Conservation (phyloP, 2,888 invertebrate genomes). For the Euclidia mi region DNA sequence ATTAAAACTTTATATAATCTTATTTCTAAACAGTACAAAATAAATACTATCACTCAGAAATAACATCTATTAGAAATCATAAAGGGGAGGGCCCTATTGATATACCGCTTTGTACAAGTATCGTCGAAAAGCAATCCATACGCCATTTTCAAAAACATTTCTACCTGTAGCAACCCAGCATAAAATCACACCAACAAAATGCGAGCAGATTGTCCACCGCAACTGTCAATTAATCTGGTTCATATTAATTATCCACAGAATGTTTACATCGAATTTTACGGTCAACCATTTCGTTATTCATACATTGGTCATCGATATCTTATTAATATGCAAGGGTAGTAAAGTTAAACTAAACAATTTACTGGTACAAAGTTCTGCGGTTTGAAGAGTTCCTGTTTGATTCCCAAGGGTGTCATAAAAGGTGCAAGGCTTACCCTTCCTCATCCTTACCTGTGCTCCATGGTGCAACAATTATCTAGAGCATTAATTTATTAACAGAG, state of each 20-base stretch:
- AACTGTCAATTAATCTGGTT: not conserved
- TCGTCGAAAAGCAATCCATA: too few species aligned
- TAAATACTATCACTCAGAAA: too few species aligned
- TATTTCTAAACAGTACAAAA: too few species aligned
- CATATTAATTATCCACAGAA: not conserved
- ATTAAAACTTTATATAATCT: too few species aligned
- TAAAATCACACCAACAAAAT: not conserved
- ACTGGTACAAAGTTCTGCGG: too few species aligned
- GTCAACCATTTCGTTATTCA: conserved; percentile 6
- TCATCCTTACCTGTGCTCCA: not conserved
- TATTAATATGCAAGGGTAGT: conserved; percentile 10
- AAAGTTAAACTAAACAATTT: too few species aligned
- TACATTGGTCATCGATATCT: conserved; percentile 5
- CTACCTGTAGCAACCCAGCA: too few species aligned
- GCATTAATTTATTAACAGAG: not conserved
- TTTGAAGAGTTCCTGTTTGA: conserved; percentile 5
- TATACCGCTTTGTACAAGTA: too few species aligned
- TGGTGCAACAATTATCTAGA: conserved; percentile 6
- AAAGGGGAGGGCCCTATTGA: too few species aligned
- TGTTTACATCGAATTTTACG: conserved; percentile 8
- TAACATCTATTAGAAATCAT: too few species aligned
- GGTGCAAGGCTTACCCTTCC: not conserved
- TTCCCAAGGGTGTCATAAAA: conserved; percentile 8
- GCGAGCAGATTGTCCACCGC: not conserved
- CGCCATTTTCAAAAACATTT: too few species aligned